phyloP scores from a whole-genome alignment of 1,140 invertebrate species.

The Drosophila ironensis region DNA sequence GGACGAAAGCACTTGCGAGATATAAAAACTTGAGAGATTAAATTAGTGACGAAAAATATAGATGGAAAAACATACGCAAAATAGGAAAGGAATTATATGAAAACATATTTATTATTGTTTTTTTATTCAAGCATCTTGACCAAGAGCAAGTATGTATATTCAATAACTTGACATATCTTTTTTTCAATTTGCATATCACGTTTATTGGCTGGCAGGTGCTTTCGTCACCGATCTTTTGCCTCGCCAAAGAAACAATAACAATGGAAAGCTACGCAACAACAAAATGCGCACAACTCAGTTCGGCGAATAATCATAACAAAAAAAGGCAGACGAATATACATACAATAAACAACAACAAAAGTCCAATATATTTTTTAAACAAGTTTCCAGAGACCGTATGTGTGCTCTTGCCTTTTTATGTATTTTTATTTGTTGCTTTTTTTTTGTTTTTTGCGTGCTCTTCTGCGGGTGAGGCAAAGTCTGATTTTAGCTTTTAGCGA shows the following conservation, averaged over 20 bases:
- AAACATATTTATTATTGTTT: no score
- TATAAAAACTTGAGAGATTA: no score
- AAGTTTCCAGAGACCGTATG: conserved; percentile 54
- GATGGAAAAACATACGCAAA: no score
- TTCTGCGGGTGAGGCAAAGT: conserved; percentile 31
- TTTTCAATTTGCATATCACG: no score
- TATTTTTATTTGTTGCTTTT: background rate
- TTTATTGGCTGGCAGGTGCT: no score
- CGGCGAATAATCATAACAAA: conserved; percentile 51
- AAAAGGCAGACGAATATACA: conserved; percentile 25
- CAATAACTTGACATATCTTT: no score
- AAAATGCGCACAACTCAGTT: conserved; percentile 78
- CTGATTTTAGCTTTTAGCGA: conserved; percentile 15
- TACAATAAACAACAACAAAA: conserved; percentile 26
- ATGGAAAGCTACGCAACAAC: conserved; percentile 73
- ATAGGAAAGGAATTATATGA: no score
- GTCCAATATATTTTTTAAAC: conserved; percentile 66
- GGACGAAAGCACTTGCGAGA: no score
- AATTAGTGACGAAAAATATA: no score
- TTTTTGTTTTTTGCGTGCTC: conserved; percentile 16
- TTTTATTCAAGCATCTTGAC: no score
- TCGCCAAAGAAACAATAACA: conserved; percentile 50
- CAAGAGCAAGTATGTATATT: no score
- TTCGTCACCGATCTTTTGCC: no score
- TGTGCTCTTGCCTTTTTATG: conserved; percentile 16